Percentiles rank a stretch among this genome's conserved stretches.
Evolutionary conservation across 1,140 invertebrate genomes (phyloP).

Genomic region (Pseudomyrmex gracilis): DNA sequence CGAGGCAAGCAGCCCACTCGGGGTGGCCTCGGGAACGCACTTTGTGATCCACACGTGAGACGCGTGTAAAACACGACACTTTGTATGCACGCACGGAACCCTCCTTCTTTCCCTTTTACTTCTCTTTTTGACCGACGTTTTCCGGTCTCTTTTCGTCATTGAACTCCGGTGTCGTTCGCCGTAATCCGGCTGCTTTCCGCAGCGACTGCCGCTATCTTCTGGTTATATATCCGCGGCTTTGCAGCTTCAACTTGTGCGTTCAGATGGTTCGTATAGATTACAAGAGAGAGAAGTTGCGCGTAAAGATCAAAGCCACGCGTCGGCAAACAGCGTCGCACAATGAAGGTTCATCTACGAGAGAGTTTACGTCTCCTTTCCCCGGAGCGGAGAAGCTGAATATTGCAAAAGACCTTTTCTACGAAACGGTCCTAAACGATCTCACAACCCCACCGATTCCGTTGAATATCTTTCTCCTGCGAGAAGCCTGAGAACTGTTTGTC

Average conservation of each 20-base stretch:
- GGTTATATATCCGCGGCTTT: background rate
- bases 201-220: background rate
- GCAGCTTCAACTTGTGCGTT: background rate
- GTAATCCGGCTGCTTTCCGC: background rate
- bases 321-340: background rate
- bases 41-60: constrained; percentile 53
- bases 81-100: constrained; percentile 13
- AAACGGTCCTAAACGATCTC: too few species aligned
- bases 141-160: background rate
- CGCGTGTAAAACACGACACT: constrained; percentile 58
- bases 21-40: constrained; percentile 32
- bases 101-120: background rate
- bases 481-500: too few species aligned
- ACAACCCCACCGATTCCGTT: too few species aligned
- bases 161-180: background rate
- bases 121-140: background rate
- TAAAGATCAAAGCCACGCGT: too few species aligned
- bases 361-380: background rate
- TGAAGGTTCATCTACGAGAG: background rate
- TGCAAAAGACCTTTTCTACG: too few species aligned
- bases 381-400: too few species aligned
- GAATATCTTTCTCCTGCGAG: background rate
- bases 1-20: constrained; percentile 13
- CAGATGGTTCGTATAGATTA: background rate
- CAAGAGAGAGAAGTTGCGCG: too few species aligned